Conservation (phyloP, 2,888 invertebrate genomes). For the Cheilosia scutellata region DNA sequence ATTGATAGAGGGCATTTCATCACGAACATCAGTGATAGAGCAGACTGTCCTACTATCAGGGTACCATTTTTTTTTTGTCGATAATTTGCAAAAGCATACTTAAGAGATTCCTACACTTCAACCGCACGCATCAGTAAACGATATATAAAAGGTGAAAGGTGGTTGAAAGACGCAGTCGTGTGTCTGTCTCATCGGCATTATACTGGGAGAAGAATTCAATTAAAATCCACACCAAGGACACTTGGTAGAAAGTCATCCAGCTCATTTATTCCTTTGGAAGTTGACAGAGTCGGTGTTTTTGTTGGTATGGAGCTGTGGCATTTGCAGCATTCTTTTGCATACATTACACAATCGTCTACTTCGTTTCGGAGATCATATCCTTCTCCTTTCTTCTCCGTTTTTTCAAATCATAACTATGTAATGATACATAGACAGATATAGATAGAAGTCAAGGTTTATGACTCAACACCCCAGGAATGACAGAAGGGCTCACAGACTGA, state of each 20-base stretch:
- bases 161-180: conserved; percentile 24
- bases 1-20: conserved; percentile 31
- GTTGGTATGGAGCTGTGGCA: background rate
- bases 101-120: background rate
- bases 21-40: background rate
- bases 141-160: conserved; percentile 28
- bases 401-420: background rate
- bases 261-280: conserved; percentile 30
- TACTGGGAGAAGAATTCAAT: conserved; percentile 41
- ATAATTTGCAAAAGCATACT: background rate
- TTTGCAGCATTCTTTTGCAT: conserved; percentile 49
- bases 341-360: conserved; percentile 12
- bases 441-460: conserved; percentile 7
- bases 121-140: conserved; percentile 25
- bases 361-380: conserved; percentile 26
- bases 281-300: conserved; percentile 1
- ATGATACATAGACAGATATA: conserved; percentile 12
- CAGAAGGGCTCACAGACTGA: conserved; percentile 2
- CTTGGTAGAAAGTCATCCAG: conserved; percentile 14
- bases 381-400: background rate
- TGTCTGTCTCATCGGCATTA: background rate
- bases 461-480: conserved; percentile 21
- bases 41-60: conserved; percentile 11
- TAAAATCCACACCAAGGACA: conserved; percentile 43
- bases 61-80: conserved; percentile 2